A percentile compares a stretch with the other conserved stretches of the same genome.
These are phyloP conservation scores for Odocoileus virginianus DNA, from an alignment of 2,113 vertebrate genomes.

Conservation along the genomic window DNA sequence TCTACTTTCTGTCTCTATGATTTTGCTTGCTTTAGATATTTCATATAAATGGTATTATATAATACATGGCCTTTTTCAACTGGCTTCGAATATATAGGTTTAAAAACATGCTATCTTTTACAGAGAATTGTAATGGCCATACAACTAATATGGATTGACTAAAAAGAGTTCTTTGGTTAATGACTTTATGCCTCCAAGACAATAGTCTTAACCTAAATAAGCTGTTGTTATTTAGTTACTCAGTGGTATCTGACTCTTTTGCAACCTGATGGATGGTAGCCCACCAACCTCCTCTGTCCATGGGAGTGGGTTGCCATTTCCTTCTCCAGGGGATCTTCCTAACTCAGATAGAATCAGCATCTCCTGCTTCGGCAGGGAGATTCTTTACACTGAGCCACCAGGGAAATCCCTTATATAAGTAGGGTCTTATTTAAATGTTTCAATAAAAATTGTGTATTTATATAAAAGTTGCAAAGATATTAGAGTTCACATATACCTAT, in stretches of 20 bases:
- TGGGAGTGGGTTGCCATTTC: background rate
- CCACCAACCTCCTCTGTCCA: background rate
- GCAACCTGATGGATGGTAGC: fast-evolving
- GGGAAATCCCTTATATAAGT: background rate
- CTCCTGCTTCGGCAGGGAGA: background rate
- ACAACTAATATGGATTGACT: background rate
- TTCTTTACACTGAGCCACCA: background rate
- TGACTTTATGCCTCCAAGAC: background rate
- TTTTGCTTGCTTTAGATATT: background rate
- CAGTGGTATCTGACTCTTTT: background rate
- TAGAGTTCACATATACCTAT: background rate
- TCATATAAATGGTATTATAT: background rate
- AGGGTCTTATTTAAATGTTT: background rate
- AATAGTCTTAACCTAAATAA: background rate
- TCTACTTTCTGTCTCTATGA: background rate
- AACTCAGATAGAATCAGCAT: background rate
- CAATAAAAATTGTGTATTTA: background rate
- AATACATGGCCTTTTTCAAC: background rate
- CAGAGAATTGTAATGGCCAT: background rate
- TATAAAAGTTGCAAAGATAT: background rate
- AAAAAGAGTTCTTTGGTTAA: background rate
- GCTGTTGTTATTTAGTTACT: background rate
- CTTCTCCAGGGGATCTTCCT: background rate
- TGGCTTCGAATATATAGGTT: background rate
- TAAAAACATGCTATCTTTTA: background rate